Conservation (phyloP, 92 coral and sea anemone genomes). For the Zoanthus sociatus region DNA sequence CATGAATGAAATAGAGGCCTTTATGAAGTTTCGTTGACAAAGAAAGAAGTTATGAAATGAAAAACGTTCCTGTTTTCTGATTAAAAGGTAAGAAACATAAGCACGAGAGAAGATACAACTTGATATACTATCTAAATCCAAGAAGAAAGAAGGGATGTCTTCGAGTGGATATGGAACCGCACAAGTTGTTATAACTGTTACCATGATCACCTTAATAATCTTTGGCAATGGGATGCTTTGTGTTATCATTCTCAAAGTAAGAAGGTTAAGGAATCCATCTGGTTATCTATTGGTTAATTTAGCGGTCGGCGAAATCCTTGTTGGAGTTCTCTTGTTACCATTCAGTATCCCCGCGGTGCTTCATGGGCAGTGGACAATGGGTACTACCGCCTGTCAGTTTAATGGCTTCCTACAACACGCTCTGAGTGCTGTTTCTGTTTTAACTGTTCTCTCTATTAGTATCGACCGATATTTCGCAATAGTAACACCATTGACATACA, state of each 20-base stretch:
- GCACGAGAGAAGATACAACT: neutral
- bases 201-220: conserved; percentile 64
- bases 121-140: neutral
- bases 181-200: conserved; percentile 52
- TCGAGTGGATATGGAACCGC: conserved; percentile 30
- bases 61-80: neutral
- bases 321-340: conserved; percentile 74
- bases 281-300: conserved; percentile 80
- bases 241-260: conserved; percentile 71
- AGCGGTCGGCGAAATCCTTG: conserved; percentile 78
- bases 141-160: neutral
- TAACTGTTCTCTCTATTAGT: conserved; percentile 83
- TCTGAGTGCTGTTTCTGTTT: conserved; percentile 77
- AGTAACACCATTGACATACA: conserved; percentile 76
- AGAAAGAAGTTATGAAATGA: too few relatives aligned
- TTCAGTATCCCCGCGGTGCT: conserved; percentile 71
- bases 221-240: conserved; percentile 75
- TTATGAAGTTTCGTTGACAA: too few relatives aligned
- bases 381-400: conserved; percentile 56
- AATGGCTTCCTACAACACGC: conserved; percentile 80
- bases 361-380: conserved; percentile 33
- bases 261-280: conserved; percentile 80
- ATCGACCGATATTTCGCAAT: conserved; percentile 86
- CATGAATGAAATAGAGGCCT: too few relatives aligned
- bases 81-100: neutral